These are phyloP conservation scores for Drosophila prostipennis DNA, from an alignment of 2,888 invertebrate species.

Conservation along the genomic window DNA sequence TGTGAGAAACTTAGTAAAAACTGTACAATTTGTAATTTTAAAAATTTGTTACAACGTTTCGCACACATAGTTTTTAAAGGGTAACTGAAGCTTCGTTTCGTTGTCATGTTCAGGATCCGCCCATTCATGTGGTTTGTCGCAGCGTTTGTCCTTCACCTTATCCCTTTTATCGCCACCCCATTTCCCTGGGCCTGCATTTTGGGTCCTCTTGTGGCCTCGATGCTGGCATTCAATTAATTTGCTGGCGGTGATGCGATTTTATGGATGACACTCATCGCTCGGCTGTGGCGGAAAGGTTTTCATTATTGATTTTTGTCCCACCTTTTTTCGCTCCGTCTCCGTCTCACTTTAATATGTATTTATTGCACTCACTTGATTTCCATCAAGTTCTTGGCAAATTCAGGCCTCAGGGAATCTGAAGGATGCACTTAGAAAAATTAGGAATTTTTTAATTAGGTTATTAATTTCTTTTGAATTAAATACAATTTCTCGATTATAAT, in stretches of 20 bases:
- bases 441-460: not conserved
- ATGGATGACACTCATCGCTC: conserved; percentile 51
- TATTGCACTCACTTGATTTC: conserved; percentile 69
- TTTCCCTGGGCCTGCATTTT: conserved; percentile 9
- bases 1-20: no score
- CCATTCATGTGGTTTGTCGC: conserved; percentile 30
- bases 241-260: conserved; percentile 49
- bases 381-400: conserved; percentile 46
- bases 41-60: no score
- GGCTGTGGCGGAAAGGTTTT: conserved; percentile 37
- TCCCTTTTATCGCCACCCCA: not conserved
- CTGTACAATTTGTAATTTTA: no score
- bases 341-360: conserved; percentile 50
- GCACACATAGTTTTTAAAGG: not conserved
- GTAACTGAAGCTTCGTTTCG: conserved; percentile 4
- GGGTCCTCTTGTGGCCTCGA: conserved; percentile 18
- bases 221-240: conserved; percentile 68
- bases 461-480: no score
- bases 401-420: conserved; percentile 1
- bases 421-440: conserved; percentile 13
- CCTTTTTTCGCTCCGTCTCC: conserved; percentile 18
- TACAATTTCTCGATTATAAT: not conserved
- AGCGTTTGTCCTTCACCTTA: conserved; percentile 15
- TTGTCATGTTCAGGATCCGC: not conserved
- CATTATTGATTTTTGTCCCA: conserved; percentile 66